These are phyloP conservation scores for Momotus momota DNA, from an alignment of 2,797 vertebrate species.

Conservation along the genomic window DNA sequence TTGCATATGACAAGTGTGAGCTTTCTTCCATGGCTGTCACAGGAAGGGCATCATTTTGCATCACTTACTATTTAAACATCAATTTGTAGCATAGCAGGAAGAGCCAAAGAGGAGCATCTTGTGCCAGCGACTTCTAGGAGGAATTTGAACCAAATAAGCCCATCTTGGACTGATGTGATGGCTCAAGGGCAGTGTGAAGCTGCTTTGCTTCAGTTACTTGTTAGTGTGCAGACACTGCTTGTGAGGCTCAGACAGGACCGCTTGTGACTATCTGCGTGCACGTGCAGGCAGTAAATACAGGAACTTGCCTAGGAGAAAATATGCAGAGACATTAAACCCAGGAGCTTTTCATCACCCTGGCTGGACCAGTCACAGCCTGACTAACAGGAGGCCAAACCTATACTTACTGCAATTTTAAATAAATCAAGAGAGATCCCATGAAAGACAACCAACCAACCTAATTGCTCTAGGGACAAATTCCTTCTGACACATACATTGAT, in stretches of 20 bases:
- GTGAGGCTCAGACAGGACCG: not conserved
- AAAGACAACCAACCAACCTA: constrained; percentile 46
- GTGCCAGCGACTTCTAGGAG: not conserved
- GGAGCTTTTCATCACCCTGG: constrained; percentile 6
- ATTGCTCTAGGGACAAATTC: constrained; percentile 61
- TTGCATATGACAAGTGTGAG: rapidly evolving
- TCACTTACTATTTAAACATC: not conserved
- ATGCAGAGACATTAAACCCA: not conserved
- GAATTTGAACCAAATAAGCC: not conserved
- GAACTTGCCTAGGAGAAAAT: not conserved
- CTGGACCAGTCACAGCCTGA: constrained; percentile 13
- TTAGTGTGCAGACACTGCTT: rapidly evolving
- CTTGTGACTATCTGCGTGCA: rapidly evolving
- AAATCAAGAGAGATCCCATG: constrained; percentile 46
- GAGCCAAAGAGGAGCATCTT: not conserved
- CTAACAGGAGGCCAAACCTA: constrained; percentile 54
- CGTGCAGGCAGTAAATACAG: not conserved
- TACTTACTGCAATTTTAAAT: constrained; percentile 68
- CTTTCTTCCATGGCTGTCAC: not conserved
- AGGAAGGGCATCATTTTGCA: not conserved
- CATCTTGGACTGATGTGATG: rapidly evolving
- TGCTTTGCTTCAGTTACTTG: not conserved
- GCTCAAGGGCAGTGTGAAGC: not conserved
- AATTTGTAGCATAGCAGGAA: not conserved
- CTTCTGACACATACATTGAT: constrained; percentile 53